Base-by-base conservation (phyloP, 2,888 invertebrate genomes). In the Lycaena phlaeas region DNA sequence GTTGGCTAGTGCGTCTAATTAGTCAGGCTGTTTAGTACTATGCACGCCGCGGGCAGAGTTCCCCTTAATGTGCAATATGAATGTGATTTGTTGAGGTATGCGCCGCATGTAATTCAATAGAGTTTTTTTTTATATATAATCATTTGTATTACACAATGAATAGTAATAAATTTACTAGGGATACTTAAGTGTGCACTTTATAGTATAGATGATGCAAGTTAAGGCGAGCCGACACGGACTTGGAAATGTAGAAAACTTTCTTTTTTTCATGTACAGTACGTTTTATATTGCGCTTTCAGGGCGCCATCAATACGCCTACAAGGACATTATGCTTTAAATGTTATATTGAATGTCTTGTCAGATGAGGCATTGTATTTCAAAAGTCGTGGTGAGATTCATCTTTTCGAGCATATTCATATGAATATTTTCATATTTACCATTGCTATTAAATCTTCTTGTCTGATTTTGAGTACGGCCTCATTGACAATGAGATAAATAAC, bases 1-100 rank as follows among this genome's bases (percentile, higher is more conserved):
- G 77, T 81, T 78, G 73, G 68, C 64, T 71, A 73, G 78, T 74
- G 72, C 75, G 67, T 74, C 82, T 84, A 81, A 84, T 82, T 84
- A 84, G 82, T 81, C 79, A 78, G 75, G 60, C 78, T 75, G 75
- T 74, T 82, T 79, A 81, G 78, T 68, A 61, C 66, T 65, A 63
- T 65, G 64, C 67, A 61, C 57, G 77, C 78, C 72, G 60, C 66
- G 55, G 70, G 78, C 71, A 64, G 68, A 62, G 61, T n/a, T n/a
- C n/a, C n/a, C n/a, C n/a, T n/a, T n/a, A n/a, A n/a, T n/a, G 60
- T 57, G 58, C 66, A 61, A 69, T 73, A 67, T 72, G 73, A 73
- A 76, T 67, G 53, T 68, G 70, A 73, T 76, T 71, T 69, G 71
- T 71, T 61, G 61, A 64, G 67, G 44, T 51, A 48, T 45, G 45